phyloP scores from a whole-genome alignment of 2,113 vertebrate genomes.

The Morone saxatilis region DNA sequence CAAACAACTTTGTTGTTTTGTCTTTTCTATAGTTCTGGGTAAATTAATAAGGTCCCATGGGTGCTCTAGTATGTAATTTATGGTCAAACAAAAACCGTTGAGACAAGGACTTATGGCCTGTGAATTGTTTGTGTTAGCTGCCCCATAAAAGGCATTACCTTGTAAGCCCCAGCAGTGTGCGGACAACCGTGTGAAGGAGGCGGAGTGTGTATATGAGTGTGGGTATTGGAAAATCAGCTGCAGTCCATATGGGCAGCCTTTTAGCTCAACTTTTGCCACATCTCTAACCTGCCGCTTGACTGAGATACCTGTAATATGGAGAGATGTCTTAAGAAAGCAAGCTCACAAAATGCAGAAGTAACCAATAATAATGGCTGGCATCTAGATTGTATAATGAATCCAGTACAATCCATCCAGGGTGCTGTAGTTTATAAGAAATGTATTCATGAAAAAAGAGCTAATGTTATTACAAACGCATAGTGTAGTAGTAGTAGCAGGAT shows the following conservation, averaged over 20 bases:
- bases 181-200: slow-evolving; percentile 36
- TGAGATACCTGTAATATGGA: background rate
- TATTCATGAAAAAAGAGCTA: background rate
- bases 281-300: slow-evolving; percentile 27
- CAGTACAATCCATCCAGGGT: background rate
- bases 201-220: slow-evolving; percentile 21
- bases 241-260: slow-evolving; percentile 87
- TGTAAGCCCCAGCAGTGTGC: slow-evolving; percentile 72
- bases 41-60: slow-evolving; percentile 79
- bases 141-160: slow-evolving; percentile 85
- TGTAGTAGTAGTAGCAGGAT: too few relatives aligned
- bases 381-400: background rate
- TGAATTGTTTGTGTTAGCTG: slow-evolving; percentile 88
- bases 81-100: slow-evolving; percentile 83
- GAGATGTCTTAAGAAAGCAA: background rate
- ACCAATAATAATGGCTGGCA: background rate
- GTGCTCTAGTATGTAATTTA: slow-evolving; percentile 84
- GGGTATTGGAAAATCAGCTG: slow-evolving; percentile 83
- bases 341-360: background rate
- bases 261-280: slow-evolving; percentile 41
- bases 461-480: background rate
- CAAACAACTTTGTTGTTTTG: slow-evolving; percentile 44
- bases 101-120: slow-evolving; percentile 88
- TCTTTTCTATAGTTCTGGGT: slow-evolving; percentile 53
- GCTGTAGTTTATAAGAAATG: background rate